Percentiles rank a stretch among this genome's conserved stretches.
phyloP scores from a whole-genome alignment of 92 coral and sea anemone genomes.

The Meandrina meandrites region DNA sequence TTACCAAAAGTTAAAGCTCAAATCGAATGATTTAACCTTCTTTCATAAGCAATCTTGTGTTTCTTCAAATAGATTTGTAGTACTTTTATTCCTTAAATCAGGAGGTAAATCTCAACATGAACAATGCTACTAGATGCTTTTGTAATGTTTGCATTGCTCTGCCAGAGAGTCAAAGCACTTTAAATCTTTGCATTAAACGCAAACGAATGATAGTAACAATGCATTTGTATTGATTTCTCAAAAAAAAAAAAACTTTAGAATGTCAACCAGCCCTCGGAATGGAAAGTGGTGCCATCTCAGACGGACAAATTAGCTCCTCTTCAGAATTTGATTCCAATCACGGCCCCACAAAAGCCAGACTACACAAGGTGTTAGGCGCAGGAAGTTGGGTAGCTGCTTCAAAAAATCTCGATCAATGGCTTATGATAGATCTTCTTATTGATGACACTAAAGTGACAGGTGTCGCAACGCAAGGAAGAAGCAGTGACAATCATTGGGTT shows the following conservation, averaged over 20 bases:
- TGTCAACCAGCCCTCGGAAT: slow-evolving; percentile 41
- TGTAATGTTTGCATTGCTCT: too few relatives aligned
- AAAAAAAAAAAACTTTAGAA: background rate
- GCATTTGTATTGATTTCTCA: background rate
- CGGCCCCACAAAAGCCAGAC: slow-evolving; percentile 37
- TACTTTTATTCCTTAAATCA: too few relatives aligned
- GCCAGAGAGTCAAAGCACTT: too few relatives aligned
- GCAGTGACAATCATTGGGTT: background rate
- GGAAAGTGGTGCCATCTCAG: slow-evolving; percentile 49
- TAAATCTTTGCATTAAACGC: too few relatives aligned
- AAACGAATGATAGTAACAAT: background rate
- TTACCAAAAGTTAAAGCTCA: too few relatives aligned
- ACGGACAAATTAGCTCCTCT: slow-evolving; percentile 50
- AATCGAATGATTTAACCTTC: too few relatives aligned
- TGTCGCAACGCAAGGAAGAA: slow-evolving; percentile 15
- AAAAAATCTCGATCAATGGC: slow-evolving; percentile 40
- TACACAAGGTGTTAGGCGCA: background rate
- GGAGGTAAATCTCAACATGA: too few relatives aligned
- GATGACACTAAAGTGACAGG: background rate
- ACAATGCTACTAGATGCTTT: too few relatives aligned
- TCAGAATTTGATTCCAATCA: background rate
- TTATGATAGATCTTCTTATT: slow-evolving; percentile 40
- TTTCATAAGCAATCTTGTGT: too few relatives aligned
- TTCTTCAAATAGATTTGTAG: too few relatives aligned
- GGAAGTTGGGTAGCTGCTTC: slow-evolving; percentile 50